These are phyloP conservation scores for Mungos mungo DNA, from an alignment of 2,113 vertebrate genomes.

Conservation along the genomic window DNA sequence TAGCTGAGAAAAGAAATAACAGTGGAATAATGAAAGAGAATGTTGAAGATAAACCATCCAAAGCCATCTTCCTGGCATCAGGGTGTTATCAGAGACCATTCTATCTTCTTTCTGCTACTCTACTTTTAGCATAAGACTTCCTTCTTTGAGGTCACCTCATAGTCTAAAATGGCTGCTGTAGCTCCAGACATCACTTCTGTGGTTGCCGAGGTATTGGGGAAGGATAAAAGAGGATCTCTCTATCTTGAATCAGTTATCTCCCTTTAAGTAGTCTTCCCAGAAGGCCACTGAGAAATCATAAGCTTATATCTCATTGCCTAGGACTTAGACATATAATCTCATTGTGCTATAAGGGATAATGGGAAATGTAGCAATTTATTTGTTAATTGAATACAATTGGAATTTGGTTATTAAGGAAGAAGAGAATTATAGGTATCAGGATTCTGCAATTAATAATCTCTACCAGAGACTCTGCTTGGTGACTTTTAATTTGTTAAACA, in stretches of 20 bases:
- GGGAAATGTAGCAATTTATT: not conserved
- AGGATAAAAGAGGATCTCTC: not conserved
- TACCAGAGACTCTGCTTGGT: not conserved
- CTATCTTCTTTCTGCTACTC: not conserved
- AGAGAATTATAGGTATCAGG: not conserved
- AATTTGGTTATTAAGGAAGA: not conserved
- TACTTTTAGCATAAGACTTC: not conserved
- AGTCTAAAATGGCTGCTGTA: not conserved
- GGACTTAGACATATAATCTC: not conserved
- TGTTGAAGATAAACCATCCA: not conserved
- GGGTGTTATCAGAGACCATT: fast-evolving
- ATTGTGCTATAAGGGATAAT: not conserved
- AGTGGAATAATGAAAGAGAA: not conserved
- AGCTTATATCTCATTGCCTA: not conserved
- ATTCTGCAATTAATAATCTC: constrained; percentile 15
- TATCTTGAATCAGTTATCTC: not conserved
- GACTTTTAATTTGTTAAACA: constrained; percentile 29
- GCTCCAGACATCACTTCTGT: not conserved
- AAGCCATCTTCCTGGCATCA: not conserved
- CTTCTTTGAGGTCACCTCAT: not conserved
- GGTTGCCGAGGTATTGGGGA: not conserved
- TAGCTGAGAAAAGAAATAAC: not conserved
- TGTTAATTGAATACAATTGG: not conserved
- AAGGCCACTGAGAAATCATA: not conserved
- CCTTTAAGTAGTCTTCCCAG: not conserved